Evolutionary conservation across 2,888 invertebrate genomes (phyloP), one percentile per base, ranked within the genome.

Genomic region (Tipula helvola): DNA sequence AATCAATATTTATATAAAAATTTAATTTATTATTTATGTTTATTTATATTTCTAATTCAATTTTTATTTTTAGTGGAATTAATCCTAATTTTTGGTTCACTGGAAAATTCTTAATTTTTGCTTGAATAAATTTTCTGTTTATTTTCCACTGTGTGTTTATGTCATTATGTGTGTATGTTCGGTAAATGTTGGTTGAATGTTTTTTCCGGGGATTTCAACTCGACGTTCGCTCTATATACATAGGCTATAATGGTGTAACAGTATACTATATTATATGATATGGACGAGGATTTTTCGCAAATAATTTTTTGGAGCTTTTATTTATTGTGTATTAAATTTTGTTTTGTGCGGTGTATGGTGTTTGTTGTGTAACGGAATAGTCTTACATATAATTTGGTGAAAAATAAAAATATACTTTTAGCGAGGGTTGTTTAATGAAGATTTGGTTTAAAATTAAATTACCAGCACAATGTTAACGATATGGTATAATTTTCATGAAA

Each of bases 1-100:
- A 71, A 71, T 71, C 71, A 71, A 71, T 71, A 71, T 71, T 71
- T 71, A 71, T 71, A 71, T 71, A 71, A 71, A 71, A 71, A 71
- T 71, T 71, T 71, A 71, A 71, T 71, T 71, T 57, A 57, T 57
- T 57, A 57, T 57, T 57, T 71, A 71, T 71, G 71, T 71, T 71
- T 71, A 71, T 71, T 71, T 71, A 71, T 71, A 28, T 71, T 28
- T 12, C 28, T 71, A 71, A 71, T 71, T 71, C 71, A 71, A 71
- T 71, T 71, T 71, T 71, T 71, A 10, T 57, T 57, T 71, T 71
- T 71, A 71, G 71, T 71, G 71, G 71, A 71, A 71, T 71, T 71
- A 71, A 71, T 71, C 71, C 71, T 71, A 71, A 71, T 71, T 71
- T 71, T 71, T 71, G 71, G 71, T 71, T 71, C 16, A 71, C 71